Percentiles rank a stretch among this genome's conserved stretches.
phyloP scores from a whole-genome alignment of 2,113 vertebrate species.

The Aldabrachelys gigantea region DNA sequence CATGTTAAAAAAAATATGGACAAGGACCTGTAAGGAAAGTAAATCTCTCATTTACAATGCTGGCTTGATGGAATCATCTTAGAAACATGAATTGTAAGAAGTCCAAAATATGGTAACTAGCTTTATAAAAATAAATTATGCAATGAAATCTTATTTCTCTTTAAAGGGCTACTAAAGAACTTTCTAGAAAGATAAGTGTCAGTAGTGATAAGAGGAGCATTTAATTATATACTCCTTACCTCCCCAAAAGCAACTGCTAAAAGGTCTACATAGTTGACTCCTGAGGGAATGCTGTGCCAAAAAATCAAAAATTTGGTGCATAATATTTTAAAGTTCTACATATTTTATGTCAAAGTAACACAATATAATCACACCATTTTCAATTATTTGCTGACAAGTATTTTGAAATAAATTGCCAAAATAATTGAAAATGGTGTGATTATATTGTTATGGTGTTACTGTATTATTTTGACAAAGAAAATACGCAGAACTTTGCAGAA shows the following conservation, averaged over 20 bases:
- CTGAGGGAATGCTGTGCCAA: too few species aligned
- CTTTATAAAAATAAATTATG: background rate
- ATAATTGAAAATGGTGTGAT: too few species aligned
- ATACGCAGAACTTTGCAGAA: too few species aligned
- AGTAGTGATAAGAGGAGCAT: background rate
- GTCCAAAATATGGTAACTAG: background rate
- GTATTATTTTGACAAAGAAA: too few species aligned
- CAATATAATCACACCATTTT: too few species aligned
- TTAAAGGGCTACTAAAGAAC: background rate
- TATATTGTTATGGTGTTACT: too few species aligned
- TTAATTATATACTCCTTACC: fast-evolving
- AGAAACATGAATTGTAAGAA: background rate
- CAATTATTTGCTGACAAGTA: too few species aligned
- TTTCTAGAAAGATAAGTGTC: background rate
- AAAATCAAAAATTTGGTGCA: too few species aligned
- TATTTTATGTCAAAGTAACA: too few species aligned
- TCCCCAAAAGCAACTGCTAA: background rate
- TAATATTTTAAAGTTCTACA: too few species aligned
- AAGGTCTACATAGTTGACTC: background rate
- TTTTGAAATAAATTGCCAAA: too few species aligned
- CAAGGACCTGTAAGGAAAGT: background rate
- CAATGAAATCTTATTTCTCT: background rate
- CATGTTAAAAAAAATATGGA: background rate
- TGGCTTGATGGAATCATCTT: background rate
- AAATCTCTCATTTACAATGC: background rate